Base-by-base conservation (phyloP, 2,797 vertebrate species). In the Anabas testudineus region DNA sequence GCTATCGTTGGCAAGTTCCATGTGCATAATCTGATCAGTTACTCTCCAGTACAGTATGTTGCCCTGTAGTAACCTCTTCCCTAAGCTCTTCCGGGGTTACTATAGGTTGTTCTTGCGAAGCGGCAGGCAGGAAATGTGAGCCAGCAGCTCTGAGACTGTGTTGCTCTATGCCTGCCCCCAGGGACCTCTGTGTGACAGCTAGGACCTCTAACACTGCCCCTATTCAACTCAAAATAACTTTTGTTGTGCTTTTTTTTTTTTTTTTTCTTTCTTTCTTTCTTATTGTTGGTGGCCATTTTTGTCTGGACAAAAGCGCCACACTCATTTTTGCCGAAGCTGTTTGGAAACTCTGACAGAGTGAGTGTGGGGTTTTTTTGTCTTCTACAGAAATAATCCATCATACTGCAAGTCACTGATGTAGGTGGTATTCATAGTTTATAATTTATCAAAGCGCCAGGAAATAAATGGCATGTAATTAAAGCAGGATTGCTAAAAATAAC, bases 41-140 rank as follows among this genome's bases (percentile, higher is more conserved):
- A 71, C 53, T 80, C 79, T 78, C 47, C 54, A 39, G 5, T 73
- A 68, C 81, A 86, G 80, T 61, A 28, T 22, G 79, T 78, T 94
- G 96, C 75, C 96, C 95, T 92, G 73, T 88, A 96, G 96, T 99
- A 99, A 99, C 97, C 96, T 87, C 76, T 60, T 30, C 32, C 5
- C 22, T 4, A 2, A 86, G 74, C 83, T 57, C 60, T 84, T 81
- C 74, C 60, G 56, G 93, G 95, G 96, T 97, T 97, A 98, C 94
- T 98, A 52, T 76, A 95, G 97, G 95, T 97, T 95, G 80, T 91
- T 82, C 48, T 78, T 71, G 85, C 59, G 74, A 70, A 69, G 57
- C 74, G 82, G 57, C 90, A 73, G 64, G 83, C 85, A 90, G 86
- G 92, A 93, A 92, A 94, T 91, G 83, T 80, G 91, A 94, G 90